Conservation (phyloP, 2,888 invertebrate species). For the Pseudococcus longispinus region DNA sequence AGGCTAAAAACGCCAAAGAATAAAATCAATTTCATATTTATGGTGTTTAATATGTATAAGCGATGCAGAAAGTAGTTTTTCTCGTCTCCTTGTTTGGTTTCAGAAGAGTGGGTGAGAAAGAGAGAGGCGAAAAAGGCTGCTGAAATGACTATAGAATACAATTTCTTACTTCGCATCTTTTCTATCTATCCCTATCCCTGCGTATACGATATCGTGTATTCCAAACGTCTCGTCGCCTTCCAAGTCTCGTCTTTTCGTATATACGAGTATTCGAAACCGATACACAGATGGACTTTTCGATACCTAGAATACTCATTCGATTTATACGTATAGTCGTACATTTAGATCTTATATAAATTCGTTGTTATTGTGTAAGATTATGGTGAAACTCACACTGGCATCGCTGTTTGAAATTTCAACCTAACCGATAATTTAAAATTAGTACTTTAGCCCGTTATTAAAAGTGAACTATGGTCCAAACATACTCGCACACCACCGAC, state of each 20-base stretch:
- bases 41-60: slow-evolving; percentile 34
- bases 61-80: background rate
- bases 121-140: background rate
- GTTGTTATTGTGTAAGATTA: background rate
- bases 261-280: no score
- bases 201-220: background rate
- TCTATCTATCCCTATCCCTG: background rate
- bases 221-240: background rate
- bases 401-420: background rate
- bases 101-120: background rate
- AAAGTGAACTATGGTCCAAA: slow-evolving; percentile 16
- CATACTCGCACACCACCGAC: background rate
- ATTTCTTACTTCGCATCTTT: background rate
- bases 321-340: background rate
- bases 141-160: background rate
- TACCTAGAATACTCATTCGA: background rate
- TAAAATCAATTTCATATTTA: slow-evolving; percentile 53
- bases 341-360: no score
- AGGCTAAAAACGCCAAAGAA: slow-evolving; percentile 35
- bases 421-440: background rate
- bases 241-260: no score
- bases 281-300: background rate
- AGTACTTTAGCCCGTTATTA: background rate
- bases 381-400: background rate
- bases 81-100: background rate